Base-by-base conservation (phyloP, 2,797 vertebrate genomes). In the Megalops cyprinoides region DNA sequence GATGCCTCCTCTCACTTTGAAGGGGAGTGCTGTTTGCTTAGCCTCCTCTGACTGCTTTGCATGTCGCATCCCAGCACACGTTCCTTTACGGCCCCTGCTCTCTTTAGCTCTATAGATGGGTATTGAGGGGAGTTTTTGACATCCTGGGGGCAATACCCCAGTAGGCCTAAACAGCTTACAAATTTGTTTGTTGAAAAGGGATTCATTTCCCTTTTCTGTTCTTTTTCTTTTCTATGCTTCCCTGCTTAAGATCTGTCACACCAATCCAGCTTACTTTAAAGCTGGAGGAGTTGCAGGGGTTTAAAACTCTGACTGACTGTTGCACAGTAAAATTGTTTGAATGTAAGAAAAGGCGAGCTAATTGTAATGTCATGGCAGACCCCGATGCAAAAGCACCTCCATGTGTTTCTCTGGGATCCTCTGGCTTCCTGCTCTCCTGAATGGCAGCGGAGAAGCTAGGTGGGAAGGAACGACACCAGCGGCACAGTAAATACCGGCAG, bases 1-100 rank as follows among this genome's bases (percentile, higher is more conserved):
- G 93, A 92, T 78, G 46, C 80, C 82, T 87, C 58, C 77, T 84
- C 84, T 89, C 81, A 87, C 93, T 92, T 91, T 92, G 90, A 93
- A 90, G 86, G 81, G 39, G 31, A 84, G 83, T 84, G 74, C 82
- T 91, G 88, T 92, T 92, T 90, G 86, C 81, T 87, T 89, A 91
- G 89, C 87, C 81, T 75, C 85, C 34, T 78, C 84, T 83, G 85
- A 89, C 86, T 84, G 82, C 86, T 87, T 79, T 81, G 55, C 77
- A 84, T 84, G 81, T 83, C 81, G 83, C 79, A 58, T 77, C 83
- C 49, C 74, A 82, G 76, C 56, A 71, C 80, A 81, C 76, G 67
- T 76, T 87, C 83, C 83, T 77, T 84, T 79, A 74, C 71, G 55
- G 78, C 73, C 60, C 14, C 49, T 5, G 25, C 12, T 73, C 58